Evolutionary conservation across 1,140 invertebrate species (phyloP).

Genomic region (Drosophila kurseongensis): DNA sequence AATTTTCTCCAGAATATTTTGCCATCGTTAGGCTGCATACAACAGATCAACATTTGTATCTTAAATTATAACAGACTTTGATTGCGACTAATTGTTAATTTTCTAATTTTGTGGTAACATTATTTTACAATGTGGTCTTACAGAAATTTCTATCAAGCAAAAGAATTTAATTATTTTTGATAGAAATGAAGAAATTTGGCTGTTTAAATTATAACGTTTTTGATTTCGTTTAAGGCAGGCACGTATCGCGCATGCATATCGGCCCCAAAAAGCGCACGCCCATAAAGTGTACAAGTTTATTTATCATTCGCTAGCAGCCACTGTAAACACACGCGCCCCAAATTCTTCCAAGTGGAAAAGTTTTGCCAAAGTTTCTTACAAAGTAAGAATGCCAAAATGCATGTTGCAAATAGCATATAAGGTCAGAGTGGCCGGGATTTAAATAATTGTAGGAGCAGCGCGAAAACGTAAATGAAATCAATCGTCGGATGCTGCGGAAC

Average conservation of each 20-base stretch:
- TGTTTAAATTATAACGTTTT: constrained; percentile 28
- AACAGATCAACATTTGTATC: not conserved
- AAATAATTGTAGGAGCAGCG: constrained; percentile 42
- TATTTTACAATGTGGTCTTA: no score
- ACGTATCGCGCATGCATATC: constrained; percentile 54
- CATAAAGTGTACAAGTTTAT: constrained; percentile 66
- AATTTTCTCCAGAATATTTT: constrained; percentile 29
- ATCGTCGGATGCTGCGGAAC: constrained; percentile 2
- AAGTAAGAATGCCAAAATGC: constrained; percentile 29
- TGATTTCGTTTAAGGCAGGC: constrained; percentile 47
- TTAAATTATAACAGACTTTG: constrained; percentile 4
- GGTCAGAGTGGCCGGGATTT: constrained; percentile 27
- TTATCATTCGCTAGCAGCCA: constrained; percentile 57
- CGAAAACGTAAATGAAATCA: constrained; percentile 21
- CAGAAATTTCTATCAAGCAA: no score
- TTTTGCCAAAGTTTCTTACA: constrained; percentile 17
- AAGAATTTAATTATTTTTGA: no score
- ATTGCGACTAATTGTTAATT: constrained; percentile 5
- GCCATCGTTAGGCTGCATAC: not conserved
- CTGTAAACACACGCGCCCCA: constrained; percentile 60
- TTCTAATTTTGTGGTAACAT: no score
- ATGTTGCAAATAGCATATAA: constrained; percentile 50
- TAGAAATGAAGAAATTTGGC: constrained; percentile 10
- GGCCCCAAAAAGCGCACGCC: constrained; percentile 51
- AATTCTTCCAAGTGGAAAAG: constrained; percentile 53